phyloP scores from a whole-genome alignment of 2,797 vertebrate species.

The Xenopus petersii region DNA sequence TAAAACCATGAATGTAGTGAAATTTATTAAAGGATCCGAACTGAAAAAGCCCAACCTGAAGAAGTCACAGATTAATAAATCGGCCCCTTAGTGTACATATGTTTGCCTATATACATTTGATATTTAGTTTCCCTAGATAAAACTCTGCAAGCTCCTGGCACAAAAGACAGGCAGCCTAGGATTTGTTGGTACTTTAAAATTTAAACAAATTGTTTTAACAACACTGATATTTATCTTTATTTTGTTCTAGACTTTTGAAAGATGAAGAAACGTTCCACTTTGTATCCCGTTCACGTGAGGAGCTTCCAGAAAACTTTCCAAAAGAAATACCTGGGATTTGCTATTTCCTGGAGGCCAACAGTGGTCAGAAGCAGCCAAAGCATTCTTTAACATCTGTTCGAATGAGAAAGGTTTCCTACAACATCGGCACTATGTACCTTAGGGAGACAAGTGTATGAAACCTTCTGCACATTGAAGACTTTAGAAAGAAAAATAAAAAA shows the following conservation, averaged over 20 bases:
- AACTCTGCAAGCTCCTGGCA: too few relatives aligned
- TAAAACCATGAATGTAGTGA: too few relatives aligned
- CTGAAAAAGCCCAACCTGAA: too few relatives aligned
- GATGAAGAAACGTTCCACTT: conserved; percentile 90
- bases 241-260: conserved; percentile 80
- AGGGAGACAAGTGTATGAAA: conserved; percentile 96
- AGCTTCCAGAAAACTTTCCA: conserved; percentile 97
- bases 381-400: conserved; percentile 82
- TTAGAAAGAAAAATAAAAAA: conserved; percentile 57
- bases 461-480: conserved; percentile 66
- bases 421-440: conserved; percentile 98
- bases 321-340: conserved; percentile 96
- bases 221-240: too few relatives aligned
- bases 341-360: conserved; percentile 94
- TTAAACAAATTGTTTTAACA: too few relatives aligned
- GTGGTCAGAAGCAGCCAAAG: conserved; percentile 78
- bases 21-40: too few relatives aligned
- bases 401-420: conserved; percentile 95
- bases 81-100: too few relatives aligned
- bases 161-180: too few relatives aligned
- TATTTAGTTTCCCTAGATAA: too few relatives aligned
- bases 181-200: too few relatives aligned
- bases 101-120: too few relatives aligned
- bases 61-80: too few relatives aligned
- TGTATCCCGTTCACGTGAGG: conserved; percentile 89